A percentile compares a stretch with the other conserved stretches of the same genome.
These are phyloP conservation scores for Mus pahari DNA, from an alignment of 2,113 vertebrate genomes.

Conservation along the genomic window DNA sequence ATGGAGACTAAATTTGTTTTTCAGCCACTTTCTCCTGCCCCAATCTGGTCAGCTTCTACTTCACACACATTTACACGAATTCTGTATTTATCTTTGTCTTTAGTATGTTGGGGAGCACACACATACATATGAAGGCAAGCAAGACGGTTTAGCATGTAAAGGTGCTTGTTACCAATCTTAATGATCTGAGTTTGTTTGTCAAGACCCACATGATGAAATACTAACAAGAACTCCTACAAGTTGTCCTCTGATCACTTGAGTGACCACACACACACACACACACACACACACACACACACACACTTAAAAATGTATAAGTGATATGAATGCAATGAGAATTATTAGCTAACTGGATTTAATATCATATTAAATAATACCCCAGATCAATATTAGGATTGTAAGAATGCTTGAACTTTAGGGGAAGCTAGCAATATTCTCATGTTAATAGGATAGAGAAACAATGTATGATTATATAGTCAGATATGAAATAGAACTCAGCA, in stretches of 20 bases:
- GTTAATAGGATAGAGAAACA: neutral
- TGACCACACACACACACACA: too few relatives aligned
- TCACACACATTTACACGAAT: neutral
- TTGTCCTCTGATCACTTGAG: neutral
- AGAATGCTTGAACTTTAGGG: neutral
- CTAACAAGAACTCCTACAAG: neutral
- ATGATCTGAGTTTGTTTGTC: neutral
- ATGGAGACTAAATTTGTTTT: neutral
- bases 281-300: too few relatives aligned
- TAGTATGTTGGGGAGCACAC: neutral
- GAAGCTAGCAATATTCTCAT: neutral
- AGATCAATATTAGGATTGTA: constrained; percentile 4
- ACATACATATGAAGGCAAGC: neutral
- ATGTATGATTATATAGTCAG: too few relatives aligned
- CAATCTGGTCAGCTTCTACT: neutral
- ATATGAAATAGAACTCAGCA: neutral
- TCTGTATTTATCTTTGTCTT: constrained; percentile 49
- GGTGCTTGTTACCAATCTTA: neutral
- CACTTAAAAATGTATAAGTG: neutral
- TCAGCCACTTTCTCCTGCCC: neutral
- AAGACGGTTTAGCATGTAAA: neutral
- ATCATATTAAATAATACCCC: neutral
- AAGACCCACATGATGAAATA: too few relatives aligned
- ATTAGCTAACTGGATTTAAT: neutral
- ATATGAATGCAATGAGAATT: neutral